Evolutionary conservation across 2,113 vertebrate genomes (phyloP).

Genomic region (Guaruba guarouba): DNA sequence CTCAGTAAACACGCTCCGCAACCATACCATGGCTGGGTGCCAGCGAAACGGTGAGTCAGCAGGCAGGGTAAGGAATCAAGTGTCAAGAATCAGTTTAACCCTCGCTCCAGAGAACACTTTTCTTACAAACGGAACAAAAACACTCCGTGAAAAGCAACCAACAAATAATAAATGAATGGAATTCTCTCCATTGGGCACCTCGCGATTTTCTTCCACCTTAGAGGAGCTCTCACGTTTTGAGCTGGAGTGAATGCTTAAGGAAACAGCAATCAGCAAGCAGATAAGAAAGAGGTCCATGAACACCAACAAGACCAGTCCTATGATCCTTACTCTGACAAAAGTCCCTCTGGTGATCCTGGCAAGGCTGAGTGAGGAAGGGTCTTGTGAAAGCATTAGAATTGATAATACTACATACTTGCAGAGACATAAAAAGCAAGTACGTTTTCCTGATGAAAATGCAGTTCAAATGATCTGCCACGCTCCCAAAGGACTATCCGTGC

Average conservation of each 20-base stretch:
- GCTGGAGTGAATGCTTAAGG: not conserved
- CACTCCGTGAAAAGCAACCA: not conserved
- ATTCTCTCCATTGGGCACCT: not conserved
- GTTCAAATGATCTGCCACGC: not conserved
- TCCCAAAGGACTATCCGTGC: not conserved
- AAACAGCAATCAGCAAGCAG: not conserved
- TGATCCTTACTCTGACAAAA: not conserved
- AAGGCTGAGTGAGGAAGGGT: not conserved
- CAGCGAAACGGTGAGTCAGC: conserved; percentile 60
- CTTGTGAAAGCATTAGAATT: not conserved
- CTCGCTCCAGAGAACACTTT: conserved; percentile 2
- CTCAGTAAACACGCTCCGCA: conserved; percentile 24
- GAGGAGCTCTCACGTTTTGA: not conserved
- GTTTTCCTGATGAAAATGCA: conserved; percentile 10
- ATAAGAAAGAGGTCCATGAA: not conserved
- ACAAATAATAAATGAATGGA: not conserved
- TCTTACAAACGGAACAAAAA: not conserved
- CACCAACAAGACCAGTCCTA: rapidly evolving
- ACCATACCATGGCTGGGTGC: not conserved
- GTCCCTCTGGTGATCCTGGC: not conserved
- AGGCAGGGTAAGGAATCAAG: conserved; percentile 22
- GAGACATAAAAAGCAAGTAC: not conserved
- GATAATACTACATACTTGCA: not conserved
- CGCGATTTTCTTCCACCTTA: not conserved
- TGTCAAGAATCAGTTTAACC: conserved; percentile 49